Evolutionary conservation across 2,113 vertebrate genomes (phyloP).

Genomic region (Pterocles gutturalis): DNA sequence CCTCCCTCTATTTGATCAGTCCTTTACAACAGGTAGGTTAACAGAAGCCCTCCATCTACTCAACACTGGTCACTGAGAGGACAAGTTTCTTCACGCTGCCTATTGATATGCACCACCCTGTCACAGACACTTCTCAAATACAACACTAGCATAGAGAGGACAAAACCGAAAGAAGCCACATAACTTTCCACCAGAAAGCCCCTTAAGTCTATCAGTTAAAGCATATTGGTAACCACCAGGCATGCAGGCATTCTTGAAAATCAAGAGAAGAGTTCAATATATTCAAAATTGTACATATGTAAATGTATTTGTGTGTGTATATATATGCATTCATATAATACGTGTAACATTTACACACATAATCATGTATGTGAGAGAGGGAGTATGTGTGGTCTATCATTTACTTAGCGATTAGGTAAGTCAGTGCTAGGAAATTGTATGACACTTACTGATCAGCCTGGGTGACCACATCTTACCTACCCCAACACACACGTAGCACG

Average conservation of each 20-base stretch:
- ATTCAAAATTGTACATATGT: neutral
- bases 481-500: neutral
- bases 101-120: rapidly evolving
- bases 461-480: neutral
- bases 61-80: neutral
- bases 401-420: neutral
- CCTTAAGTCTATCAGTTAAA: neutral
- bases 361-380: neutral
- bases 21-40: neutral
- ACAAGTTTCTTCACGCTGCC: neutral
- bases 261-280: neutral
- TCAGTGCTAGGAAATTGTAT: neutral
- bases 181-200: neutral
- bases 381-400: neutral
- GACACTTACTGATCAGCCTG: neutral
- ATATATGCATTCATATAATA: neutral
- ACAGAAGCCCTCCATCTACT: neutral
- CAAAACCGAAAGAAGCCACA: neutral
- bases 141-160: neutral
- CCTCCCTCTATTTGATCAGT: neutral
- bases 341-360: neutral
- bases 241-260: neutral
- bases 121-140: neutral
- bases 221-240: neutral
- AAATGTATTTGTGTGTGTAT: neutral